phyloP scores from a whole-genome alignment of 2,888 invertebrate species.

The Plusia festucae region DNA sequence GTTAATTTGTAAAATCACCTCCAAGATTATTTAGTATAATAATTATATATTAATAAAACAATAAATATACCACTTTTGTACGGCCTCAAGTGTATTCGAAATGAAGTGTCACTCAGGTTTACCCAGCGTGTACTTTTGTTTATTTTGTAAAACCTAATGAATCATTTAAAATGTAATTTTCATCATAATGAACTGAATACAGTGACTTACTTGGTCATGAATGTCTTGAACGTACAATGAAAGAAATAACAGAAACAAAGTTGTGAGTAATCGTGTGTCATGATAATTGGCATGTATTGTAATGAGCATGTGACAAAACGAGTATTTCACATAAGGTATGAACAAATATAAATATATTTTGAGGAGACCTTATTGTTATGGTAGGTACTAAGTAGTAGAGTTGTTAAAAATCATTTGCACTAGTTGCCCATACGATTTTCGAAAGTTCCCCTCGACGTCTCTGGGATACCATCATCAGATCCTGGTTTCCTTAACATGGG shows the following conservation, averaged over 20 bases:
- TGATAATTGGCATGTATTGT: no score
- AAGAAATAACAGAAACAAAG: neutral
- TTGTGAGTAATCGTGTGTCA: slow-evolving; percentile 3
- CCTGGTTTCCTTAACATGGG: no score
- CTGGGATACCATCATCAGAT: no score
- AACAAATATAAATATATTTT: no score
- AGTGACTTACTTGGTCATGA: neutral
- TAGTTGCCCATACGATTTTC: no score
- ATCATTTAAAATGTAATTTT: slow-evolving; percentile 18
- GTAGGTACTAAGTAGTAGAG: no score
- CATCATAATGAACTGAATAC: slow-evolving; percentile 12
- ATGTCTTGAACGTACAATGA: neutral
- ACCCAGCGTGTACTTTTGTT: slow-evolving; percentile 11
- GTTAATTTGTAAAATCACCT: neutral
- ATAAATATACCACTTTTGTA: neutral
- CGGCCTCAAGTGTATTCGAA: slow-evolving; percentile 4
- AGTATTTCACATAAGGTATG: no score
- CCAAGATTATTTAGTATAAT: neutral
- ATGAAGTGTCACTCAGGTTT: slow-evolving; percentile 14
- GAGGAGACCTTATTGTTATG: no score
- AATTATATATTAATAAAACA: neutral
- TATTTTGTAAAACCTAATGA: slow-evolving; percentile 17
- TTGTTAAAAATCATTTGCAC: no score
- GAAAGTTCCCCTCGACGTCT: no score
- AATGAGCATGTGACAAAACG: no score